Evolutionary conservation across 2,113 vertebrate genomes (phyloP).

Genomic region (Gila orcuttii): DNA sequence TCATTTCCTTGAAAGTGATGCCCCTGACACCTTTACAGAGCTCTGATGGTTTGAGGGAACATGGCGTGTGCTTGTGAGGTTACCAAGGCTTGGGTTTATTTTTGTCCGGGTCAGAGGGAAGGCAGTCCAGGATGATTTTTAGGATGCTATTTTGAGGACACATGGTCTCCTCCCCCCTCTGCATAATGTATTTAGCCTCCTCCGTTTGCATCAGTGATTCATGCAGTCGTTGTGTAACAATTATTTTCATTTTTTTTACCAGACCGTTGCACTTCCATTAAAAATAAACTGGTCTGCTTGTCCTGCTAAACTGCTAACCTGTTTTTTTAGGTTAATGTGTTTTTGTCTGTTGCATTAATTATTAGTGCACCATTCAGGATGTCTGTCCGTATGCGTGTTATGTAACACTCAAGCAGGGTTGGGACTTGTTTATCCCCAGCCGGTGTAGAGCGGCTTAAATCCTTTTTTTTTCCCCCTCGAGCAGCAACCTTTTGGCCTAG

Average conservation of each 20-base stretch:
- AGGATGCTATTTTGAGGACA: neutral
- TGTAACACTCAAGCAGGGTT: conserved; percentile 49
- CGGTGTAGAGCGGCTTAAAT: conserved; percentile 55
- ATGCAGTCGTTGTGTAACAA: conserved; percentile 6
- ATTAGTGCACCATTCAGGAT: conserved; percentile 8
- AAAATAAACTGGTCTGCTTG: neutral
- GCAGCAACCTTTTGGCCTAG: conserved; percentile 66
- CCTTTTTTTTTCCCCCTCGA: conserved; percentile 52
- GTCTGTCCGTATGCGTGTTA: conserved; percentile 53
- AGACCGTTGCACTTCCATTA: neutral
- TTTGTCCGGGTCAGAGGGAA: neutral
- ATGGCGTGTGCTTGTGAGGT: neutral
- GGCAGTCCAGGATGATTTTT: neutral
- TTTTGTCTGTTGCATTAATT: neutral
- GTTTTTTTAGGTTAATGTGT: no score
- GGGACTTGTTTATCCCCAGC: conserved; percentile 39
- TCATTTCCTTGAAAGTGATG: neutral
- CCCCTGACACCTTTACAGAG: neutral
- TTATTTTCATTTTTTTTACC: neutral
- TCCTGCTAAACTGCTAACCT: conserved; percentile 57
- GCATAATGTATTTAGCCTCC: neutral
- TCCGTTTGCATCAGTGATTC: neutral
- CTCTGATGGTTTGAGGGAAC: neutral
- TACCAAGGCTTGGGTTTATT: neutral
- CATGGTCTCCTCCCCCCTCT: no score